phyloP scores from a whole-genome alignment of 2,113 vertebrate genomes.

The Halcyon malimbica region DNA sequence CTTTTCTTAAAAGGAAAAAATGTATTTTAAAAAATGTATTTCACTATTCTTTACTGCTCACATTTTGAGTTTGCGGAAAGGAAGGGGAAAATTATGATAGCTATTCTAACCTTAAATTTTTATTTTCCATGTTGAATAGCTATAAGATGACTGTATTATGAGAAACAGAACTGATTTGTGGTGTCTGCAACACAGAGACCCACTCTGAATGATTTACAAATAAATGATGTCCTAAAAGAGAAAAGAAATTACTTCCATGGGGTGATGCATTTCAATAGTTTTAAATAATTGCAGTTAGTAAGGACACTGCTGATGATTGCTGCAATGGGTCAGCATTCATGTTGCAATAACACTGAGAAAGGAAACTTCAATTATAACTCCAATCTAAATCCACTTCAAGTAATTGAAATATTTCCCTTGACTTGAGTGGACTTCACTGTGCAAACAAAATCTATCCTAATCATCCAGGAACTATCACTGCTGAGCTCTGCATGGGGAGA shows the following conservation, averaged over 20 bases:
- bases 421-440: slow-evolving; percentile 6
- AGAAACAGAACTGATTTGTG: not conserved
- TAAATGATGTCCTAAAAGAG: not conserved
- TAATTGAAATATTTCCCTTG: slow-evolving; percentile 18
- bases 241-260: not conserved
- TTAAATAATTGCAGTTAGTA: not conserved
- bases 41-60: not conserved
- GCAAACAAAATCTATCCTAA: not conserved
- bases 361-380: not conserved
- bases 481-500: not conserved
- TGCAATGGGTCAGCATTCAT: not conserved
- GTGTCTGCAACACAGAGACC: not conserved
- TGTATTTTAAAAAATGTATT: not conserved
- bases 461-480: not conserved
- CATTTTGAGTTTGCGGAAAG: not conserved
- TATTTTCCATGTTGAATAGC: not conserved
- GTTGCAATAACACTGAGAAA: not conserved
- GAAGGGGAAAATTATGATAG: not conserved
- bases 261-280: not conserved
- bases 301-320: not conserved
- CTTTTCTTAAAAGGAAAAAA: not conserved
- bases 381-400: slow-evolving; percentile 1
- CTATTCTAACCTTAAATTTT: not conserved
- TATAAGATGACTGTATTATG: not conserved
- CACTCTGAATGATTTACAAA: not conserved